Conservation (phyloP, 2,797 vertebrate species). For the Muraenolepis orangiensis region DNA sequence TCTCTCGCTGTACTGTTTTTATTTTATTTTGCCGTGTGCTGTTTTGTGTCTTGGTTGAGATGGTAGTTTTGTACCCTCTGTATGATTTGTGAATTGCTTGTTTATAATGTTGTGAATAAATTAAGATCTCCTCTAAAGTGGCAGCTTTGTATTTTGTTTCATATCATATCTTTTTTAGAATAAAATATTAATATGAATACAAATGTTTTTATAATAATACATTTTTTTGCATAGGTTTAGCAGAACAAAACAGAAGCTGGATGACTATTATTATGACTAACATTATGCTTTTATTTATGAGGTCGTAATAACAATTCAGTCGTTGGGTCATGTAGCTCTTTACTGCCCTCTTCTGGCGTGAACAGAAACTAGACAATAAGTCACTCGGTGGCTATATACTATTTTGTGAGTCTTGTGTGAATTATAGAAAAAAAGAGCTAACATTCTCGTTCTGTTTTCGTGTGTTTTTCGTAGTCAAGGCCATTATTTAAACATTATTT, state of each 20-base stretch:
- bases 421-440: not conserved
- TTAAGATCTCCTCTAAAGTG: conserved; percentile 46
- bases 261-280: not conserved
- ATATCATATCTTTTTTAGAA: no score
- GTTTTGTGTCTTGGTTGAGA: conserved; percentile 49
- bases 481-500: no score
- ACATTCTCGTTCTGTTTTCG: not conserved
- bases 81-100: conserved; percentile 59
- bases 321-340: conserved; percentile 19
- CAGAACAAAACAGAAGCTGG: not conserved
- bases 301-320: not conserved
- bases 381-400: not conserved
- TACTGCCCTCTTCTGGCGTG: conserved; percentile 55
- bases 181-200: no score
- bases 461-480: not conserved
- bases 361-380: not conserved
- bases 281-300: no score
- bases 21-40: conserved; percentile 34
- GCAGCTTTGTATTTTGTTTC: not conserved
- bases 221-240: not conserved
- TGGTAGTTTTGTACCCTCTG: conserved; percentile 25
- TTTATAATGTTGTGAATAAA: conserved; percentile 77
- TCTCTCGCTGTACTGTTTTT: conserved; percentile 3
- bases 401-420: not conserved
- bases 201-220: not conserved